A percentile compares a stretch with the other conserved stretches of the same genome.
Conservation (phyloP, 2,113 vertebrate genomes). For the Poeciliopsis retropinna region DNA sequence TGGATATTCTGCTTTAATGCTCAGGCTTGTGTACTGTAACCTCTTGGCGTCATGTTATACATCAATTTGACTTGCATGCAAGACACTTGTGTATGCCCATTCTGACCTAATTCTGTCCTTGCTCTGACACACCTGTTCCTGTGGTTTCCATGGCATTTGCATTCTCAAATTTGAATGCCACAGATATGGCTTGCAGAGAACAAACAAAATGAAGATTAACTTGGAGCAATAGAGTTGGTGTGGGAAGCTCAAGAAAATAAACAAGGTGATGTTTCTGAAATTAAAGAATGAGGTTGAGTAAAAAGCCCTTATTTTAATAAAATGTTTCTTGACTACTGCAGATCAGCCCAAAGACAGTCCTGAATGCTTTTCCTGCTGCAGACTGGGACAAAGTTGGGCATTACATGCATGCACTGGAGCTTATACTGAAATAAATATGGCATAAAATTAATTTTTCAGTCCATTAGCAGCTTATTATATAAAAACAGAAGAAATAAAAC, state of each 20-base stretch:
- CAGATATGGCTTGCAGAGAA: constrained; percentile 33
- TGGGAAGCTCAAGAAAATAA: not conserved
- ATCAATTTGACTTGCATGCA: constrained; percentile 73
- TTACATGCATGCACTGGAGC: constrained; percentile 32
- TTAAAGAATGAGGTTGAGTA: not conserved
- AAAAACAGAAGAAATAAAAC: not conserved
- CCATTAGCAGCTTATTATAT: constrained; percentile 19
- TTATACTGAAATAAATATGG: constrained; percentile 30
- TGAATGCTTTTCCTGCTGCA: constrained; percentile 35
- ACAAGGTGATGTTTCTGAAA: constrained; percentile 15
- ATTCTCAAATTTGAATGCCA: constrained; percentile 76
- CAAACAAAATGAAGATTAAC: constrained; percentile 9
- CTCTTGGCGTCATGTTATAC: constrained; percentile 59
- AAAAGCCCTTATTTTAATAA: not conserved
- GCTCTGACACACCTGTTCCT: constrained; percentile 75
- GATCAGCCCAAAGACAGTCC: constrained; percentile 22
- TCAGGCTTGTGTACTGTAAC: constrained; percentile 34
- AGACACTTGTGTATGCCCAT: constrained; percentile 49
- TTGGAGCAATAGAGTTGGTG: not conserved
- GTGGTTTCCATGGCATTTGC: constrained; percentile 68
- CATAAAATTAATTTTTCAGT: constrained; percentile 46
- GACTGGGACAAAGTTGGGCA: constrained; percentile 35
- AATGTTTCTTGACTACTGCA: not conserved
- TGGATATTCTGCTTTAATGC: constrained; percentile 36
- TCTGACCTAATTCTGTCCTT: constrained; percentile 78